Conservation (phyloP, 2,113 vertebrate species). For the Eurystomus gularis region DNA sequence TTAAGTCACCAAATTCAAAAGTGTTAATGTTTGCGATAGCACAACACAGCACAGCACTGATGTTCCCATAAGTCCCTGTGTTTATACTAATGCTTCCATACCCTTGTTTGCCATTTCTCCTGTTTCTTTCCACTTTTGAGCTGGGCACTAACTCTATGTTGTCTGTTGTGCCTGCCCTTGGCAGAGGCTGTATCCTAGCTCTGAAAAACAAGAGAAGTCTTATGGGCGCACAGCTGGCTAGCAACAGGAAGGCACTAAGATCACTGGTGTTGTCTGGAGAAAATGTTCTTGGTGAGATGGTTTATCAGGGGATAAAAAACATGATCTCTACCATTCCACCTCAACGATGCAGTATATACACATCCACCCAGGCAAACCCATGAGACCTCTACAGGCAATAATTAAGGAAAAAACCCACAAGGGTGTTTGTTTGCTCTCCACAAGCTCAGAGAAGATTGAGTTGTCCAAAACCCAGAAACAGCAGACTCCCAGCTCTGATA, state of each 20-base stretch:
- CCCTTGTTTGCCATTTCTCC: neutral
- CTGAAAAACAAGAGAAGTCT: neutral
- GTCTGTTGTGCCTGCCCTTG: neutral
- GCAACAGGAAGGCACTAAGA: neutral
- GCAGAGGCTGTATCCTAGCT: neutral
- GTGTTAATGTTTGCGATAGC: neutral
- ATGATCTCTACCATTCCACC: neutral
- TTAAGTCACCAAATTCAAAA: neutral
- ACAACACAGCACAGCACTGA: neutral
- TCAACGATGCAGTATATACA: neutral
- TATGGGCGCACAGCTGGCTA: neutral
- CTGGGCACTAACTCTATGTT: neutral
- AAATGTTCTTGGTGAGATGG: neutral
- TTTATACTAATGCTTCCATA: neutral
- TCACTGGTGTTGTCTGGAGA: neutral
- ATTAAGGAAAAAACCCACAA: neutral
- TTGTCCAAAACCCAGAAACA: neutral
- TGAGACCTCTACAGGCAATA: neutral
- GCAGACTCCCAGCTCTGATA: neutral
- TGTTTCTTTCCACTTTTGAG: neutral
- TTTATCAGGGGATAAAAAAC: neutral
- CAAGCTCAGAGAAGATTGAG: neutral
- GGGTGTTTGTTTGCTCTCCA: neutral
- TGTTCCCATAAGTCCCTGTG: neutral
- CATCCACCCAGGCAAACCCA: neutral